These are phyloP conservation scores for Cryptoprocta ferox DNA, from an alignment of 2,797 vertebrate genomes.

Conservation along the genomic window DNA sequence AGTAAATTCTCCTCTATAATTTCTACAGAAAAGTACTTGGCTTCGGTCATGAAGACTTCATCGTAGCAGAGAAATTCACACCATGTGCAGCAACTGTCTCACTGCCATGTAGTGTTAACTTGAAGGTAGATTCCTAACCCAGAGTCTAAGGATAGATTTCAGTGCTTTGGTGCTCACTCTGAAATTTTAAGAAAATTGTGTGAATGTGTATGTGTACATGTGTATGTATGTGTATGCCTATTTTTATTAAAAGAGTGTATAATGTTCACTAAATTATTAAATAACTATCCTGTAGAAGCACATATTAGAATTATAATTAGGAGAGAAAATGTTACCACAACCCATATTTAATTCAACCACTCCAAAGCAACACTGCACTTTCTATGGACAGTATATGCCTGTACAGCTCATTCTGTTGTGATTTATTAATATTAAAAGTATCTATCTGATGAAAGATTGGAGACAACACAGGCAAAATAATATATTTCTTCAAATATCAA, in stretches of 20 bases:
- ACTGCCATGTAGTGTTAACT: not conserved
- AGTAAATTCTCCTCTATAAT: not conserved
- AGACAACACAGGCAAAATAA: not conserved
- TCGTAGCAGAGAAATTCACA: not conserved
- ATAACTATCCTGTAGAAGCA: not conserved
- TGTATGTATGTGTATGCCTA: not conserved
- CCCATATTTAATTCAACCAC: not conserved
- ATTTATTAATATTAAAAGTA: not conserved
- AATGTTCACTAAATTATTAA: slow-evolving; percentile 3
- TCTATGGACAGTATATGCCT: not conserved
- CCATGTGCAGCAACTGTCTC: not conserved
- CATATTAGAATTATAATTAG: not conserved
- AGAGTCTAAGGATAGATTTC: not conserved
- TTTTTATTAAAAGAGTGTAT: not conserved
- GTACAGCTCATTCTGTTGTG: not conserved
- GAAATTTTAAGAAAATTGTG: not conserved
- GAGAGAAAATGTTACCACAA: not conserved
- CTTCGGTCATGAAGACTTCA: not conserved
- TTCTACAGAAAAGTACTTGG: not conserved
- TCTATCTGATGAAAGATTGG: not conserved
- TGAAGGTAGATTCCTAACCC: not conserved
- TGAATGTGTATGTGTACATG: not conserved
- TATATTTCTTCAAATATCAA: not conserved
- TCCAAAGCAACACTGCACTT: not conserved
- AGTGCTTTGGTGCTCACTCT: not conserved